Base-by-base conservation (phyloP, 1,140 invertebrate genomes). In the Euura lappo region DNA sequence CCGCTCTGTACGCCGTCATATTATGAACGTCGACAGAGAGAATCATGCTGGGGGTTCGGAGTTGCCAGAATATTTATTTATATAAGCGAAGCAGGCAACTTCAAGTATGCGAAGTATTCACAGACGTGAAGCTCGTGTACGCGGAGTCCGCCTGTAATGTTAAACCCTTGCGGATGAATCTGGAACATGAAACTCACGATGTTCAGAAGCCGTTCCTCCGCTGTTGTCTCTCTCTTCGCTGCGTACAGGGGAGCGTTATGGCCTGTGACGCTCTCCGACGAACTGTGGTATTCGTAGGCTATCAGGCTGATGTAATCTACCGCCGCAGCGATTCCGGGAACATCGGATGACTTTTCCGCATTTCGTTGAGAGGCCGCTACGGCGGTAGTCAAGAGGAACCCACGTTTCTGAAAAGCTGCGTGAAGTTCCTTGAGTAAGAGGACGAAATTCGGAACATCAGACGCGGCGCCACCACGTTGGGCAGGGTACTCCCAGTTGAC, bases 221-320 rank as follows among this genome's bases (percentile, higher is more conserved):
- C 66, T 68, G 66, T 68, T 28, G 51, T 65, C 28, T 77, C 75
- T 2, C 0, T 42, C 2, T 11, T 28, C 0, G 60, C 46, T 28
- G 81, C 77, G 75, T 90, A 90, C 0, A 93, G 78, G 0, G 91
- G 90, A 2, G 93, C 87, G 78, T 93, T 92, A 45, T 91, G 88
- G 28, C 28, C 28, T 28, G 28, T 28, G 28, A 28, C 0, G 28
- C 28, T 28, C 0, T 28, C 28, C 28, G 7, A 91, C 92, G 89
- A 76, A 4, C 93, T 93, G 75, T 93, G 90, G 68, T 93, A 87
- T 79, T 95, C 94, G 74, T 95, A 95, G 0, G 92, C 80, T 93
- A 94, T 94, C 0, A 94, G 70, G 75, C 91, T 91, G 10, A 93
- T 89, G 4, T 90, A 85, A 76, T 94, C 89, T 45, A 93, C 79